Conservation (phyloP, 2,797 vertebrate species). For the Anguilla anguilla region DNA sequence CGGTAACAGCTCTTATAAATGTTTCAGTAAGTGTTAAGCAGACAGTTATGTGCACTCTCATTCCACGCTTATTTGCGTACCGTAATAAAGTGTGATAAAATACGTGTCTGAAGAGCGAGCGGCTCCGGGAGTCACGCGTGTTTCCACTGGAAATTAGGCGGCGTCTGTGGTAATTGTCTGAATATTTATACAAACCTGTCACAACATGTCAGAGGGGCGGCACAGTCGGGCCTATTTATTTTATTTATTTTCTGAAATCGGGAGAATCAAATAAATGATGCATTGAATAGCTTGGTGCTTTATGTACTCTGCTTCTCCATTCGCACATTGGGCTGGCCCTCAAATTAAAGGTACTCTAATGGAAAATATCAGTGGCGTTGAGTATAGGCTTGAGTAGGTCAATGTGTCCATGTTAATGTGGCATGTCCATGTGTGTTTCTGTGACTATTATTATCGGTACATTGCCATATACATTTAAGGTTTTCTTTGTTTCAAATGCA, state of each 20-base stretch:
- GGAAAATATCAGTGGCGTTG: not conserved
- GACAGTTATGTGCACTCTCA: conserved; percentile 80
- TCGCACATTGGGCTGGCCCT: not conserved
- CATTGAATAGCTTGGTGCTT: conserved; percentile 3
- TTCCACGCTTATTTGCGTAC: conserved; percentile 82
- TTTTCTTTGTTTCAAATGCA: not conserved
- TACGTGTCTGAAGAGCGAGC: conserved; percentile 80
- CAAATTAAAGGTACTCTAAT: conserved; percentile 5
- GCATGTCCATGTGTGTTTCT: not conserved
- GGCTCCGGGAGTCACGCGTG: conserved; percentile 78
- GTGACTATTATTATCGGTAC: not conserved
- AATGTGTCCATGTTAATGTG: not conserved
- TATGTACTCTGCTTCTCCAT: not conserved
- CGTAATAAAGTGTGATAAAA: conserved; percentile 85
- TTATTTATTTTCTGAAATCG: conserved; percentile 14
- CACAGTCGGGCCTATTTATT: not conserved
- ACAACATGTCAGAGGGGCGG: conserved; percentile 12
- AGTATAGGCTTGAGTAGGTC: not conserved
- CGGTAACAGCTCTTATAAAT: conserved; percentile 83
- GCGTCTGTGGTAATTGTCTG: conserved; percentile 80
- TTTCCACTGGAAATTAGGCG: conserved; percentile 84
- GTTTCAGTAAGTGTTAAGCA: conserved; percentile 84
- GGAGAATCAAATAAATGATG: conserved; percentile 17
- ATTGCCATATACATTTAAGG: not conserved
- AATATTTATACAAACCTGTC: conserved; percentile 75